A percentile compares a stretch with the other conserved stretches of the same genome.
Evolutionary conservation across 2,888 invertebrate genomes (phyloP).

Genomic region (Clitarchus hookeri): DNA sequence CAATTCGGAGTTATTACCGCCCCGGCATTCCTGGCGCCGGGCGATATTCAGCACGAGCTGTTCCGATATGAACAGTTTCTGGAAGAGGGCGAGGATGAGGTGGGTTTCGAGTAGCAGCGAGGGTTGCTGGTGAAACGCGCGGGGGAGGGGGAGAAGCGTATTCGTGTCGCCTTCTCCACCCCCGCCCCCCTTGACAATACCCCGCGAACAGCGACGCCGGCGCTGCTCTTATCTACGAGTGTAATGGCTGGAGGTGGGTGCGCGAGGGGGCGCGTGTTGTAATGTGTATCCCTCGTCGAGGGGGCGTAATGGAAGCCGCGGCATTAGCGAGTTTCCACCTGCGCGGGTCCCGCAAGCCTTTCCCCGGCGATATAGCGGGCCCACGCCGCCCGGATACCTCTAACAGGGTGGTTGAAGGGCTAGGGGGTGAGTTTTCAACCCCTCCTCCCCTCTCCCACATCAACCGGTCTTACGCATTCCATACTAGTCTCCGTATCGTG

Average conservation of each 20-base stretch:
- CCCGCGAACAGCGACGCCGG: neutral
- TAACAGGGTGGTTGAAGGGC: too few relatives aligned
- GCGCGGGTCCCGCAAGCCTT: neutral
- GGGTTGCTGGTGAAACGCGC: too few relatives aligned
- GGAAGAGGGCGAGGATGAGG: too few relatives aligned
- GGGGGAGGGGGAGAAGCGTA: neutral
- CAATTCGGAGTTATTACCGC: too few relatives aligned
- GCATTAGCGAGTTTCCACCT: conserved; percentile 1
- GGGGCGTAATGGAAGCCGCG: neutral
- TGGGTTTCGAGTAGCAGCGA: too few relatives aligned
- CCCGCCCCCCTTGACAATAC: too few relatives aligned
- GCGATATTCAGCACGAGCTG: neutral
- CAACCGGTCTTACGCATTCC: too few relatives aligned
- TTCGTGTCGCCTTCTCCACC: neutral
- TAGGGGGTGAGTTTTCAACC: too few relatives aligned
- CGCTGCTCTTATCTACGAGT: neutral
- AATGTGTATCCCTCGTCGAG: conserved; percentile 4
- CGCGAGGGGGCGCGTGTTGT: neutral
- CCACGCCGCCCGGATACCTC: too few relatives aligned
- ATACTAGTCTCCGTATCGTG: too few relatives aligned
- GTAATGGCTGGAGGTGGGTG: neutral
- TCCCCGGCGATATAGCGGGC: too few relatives aligned
- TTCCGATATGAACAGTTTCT: neutral
- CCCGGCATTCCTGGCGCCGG: neutral
- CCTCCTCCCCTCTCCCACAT: too few relatives aligned